Percentiles rank a stretch among this genome's conserved stretches.
Conservation (phyloP, 2,888 invertebrate genomes). For the Lycophotia porphyrea region DNA sequence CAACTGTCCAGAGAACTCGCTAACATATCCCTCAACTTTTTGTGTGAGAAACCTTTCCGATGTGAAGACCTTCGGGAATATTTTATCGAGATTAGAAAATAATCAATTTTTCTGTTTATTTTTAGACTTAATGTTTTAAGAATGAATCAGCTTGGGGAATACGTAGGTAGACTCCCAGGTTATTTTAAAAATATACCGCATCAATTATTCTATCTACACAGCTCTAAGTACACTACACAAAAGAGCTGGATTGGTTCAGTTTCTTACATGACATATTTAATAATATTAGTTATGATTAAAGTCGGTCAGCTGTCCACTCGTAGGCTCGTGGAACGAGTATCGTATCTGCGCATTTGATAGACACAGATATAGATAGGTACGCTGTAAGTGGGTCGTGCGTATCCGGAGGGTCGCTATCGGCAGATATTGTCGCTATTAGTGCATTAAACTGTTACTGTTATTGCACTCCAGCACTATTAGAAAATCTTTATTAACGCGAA, state of each 20-base stretch:
- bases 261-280: constrained; percentile 25
- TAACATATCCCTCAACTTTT: constrained; percentile 75
- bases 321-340: constrained; percentile 69
- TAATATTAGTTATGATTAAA: constrained; percentile 59
- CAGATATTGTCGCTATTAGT: constrained; percentile 76
- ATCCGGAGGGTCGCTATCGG: constrained; percentile 83
- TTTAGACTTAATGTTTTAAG: constrained; percentile 18
- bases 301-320: constrained; percentile 74
- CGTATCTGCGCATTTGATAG: constrained; percentile 64
- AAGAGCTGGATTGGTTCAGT: background rate
- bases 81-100: constrained; percentile 56
- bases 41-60: constrained; percentile 64
- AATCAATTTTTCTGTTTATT: constrained; percentile 29
- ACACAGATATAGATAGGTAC: constrained; percentile 63
- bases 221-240: background rate
- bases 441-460: constrained; percentile 75
- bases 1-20: constrained; percentile 70
- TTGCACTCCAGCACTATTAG: constrained; percentile 59
- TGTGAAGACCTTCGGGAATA: constrained; percentile 50
- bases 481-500: constrained; percentile 62
- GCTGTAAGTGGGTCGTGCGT: constrained; percentile 83
- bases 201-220: constrained; percentile 1
- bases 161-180: constrained; percentile 6
- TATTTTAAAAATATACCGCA: constrained; percentile 14
- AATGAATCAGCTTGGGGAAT: constrained; percentile 30